Conservation (phyloP, 23 tunicate genomes). For the Pegea sp. region DNA sequence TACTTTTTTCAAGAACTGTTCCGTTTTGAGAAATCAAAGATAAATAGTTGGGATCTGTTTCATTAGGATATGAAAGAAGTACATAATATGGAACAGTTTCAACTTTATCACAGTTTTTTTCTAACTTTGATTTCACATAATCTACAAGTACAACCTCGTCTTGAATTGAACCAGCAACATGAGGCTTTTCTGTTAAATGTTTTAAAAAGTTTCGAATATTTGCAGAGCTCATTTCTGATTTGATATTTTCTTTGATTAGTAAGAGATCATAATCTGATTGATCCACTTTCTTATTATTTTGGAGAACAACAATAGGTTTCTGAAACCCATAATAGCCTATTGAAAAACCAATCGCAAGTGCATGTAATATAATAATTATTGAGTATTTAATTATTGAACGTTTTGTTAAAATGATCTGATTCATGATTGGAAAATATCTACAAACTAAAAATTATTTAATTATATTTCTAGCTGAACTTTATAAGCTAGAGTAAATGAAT, state of each 20-base stretch:
- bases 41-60: constrained; percentile 37
- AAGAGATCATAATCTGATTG: too few species aligned
- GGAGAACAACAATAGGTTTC: neutral
- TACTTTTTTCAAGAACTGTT: constrained; percentile 11
- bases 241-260: too few species aligned
- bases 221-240: constrained; percentile 15
- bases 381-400: too few species aligned
- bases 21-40: constrained; percentile 30
- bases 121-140: constrained; percentile 18
- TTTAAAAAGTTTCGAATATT: constrained; percentile 29
- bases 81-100: constrained; percentile 52
- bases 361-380: too few species aligned
- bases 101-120: constrained; percentile 33
- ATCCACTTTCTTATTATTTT: too few species aligned
- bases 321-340: too few species aligned
- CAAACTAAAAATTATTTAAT: too few species aligned
- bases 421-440: too few species aligned
- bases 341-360: too few species aligned
- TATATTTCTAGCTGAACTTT: too few species aligned
- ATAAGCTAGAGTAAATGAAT: too few species aligned
- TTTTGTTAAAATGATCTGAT: too few species aligned
- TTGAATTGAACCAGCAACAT: constrained; percentile 48
- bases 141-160: constrained; percentile 35
- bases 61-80: constrained; percentile 49
- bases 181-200: constrained; percentile 24